phyloP scores from a whole-genome alignment of 2,888 invertebrate species.

The Meghimatium bilineatum region DNA sequence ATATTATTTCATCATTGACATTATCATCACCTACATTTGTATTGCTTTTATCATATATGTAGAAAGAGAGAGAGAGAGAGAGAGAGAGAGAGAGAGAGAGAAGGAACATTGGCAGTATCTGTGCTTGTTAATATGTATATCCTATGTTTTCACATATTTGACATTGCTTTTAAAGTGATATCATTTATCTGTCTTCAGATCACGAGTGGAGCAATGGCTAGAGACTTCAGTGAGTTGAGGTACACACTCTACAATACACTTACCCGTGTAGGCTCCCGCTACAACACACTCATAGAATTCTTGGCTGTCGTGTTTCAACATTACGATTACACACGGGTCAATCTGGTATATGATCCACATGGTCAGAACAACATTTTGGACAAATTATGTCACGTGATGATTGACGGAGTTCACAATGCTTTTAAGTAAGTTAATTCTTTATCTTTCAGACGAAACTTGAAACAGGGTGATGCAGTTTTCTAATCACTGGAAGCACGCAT shows the following conservation, averaged over 20 bases:
- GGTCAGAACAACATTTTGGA: conserved; percentile 62
- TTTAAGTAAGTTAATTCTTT: conserved; percentile 49
- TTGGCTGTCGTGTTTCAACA: neutral
- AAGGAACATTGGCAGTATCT: no score
- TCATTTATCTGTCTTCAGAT: conserved; percentile 3
- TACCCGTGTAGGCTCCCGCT: conserved; percentile 42
- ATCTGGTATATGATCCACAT: conserved; percentile 60
- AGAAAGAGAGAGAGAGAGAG: no score
- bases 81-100: no score
- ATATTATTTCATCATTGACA: no score
- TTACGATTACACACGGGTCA: conserved; percentile 15
- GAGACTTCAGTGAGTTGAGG: conserved; percentile 16
- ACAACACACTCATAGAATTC: conserved; percentile 33
- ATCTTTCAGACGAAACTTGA: no score
- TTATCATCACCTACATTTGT: no score
- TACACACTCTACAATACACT: conserved; percentile 19
- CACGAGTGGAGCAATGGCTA: conserved; percentile 41
- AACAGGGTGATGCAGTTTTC: no score
- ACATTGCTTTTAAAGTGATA: no score
- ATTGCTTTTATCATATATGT: no score
- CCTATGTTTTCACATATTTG: no score
- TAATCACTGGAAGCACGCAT: no score
- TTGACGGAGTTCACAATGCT: conserved; percentile 64
- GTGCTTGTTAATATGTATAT: no score
- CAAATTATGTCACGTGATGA: conserved; percentile 65